Evolutionary conservation across 2,113 vertebrate species (phyloP), one percentile per base, ranked within the genome.

Genomic region (Pseudorectes ferrugineus): DNA sequence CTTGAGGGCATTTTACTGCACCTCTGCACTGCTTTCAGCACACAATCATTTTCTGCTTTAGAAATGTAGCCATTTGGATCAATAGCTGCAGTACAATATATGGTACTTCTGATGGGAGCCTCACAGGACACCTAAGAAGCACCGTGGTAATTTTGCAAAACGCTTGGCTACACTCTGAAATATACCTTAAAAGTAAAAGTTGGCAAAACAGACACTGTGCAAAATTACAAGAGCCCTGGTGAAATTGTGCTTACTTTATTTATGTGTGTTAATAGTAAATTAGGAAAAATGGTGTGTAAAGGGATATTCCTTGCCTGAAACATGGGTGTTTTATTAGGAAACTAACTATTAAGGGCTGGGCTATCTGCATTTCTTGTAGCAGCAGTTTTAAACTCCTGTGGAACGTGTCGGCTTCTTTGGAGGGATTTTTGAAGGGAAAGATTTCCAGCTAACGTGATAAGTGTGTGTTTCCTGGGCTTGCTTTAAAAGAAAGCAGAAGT

Each of bases 11-110:
- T 98, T 98, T 98, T 97, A 97, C 96, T 96, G 97, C 97, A 97
- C 97, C 97, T 98, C 97, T 97, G 97, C 94, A 95, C 97, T 96
- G 97, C 97, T 98, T 98, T 98, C 97, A 96, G 97, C 97, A 96
- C 96, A 97, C 98, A 97, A 98, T 98, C 98, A 98, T 98, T 98
- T 98, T 99, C 98, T 98, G 97, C 98, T 98, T 98, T 98, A 98
- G 98, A 98, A 98, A 98, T 96, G 97, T 98, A 98, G 98, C 98
- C 97, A 96, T 98, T 97, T 97, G 98, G 98, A 99, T 99, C 98
- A 98, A 99, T 98, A 99, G 96, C 87, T 97, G 97, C 94, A 95
- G 94, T 92, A 95, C 97, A 97, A 98, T 98, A 97, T 98, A 98
- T 98, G 96, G 94, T 97, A 92, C 97, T 97, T 97, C 93, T 98